phyloP scores from a whole-genome alignment of 2,888 invertebrate species.

The Aphodius granarius region DNA sequence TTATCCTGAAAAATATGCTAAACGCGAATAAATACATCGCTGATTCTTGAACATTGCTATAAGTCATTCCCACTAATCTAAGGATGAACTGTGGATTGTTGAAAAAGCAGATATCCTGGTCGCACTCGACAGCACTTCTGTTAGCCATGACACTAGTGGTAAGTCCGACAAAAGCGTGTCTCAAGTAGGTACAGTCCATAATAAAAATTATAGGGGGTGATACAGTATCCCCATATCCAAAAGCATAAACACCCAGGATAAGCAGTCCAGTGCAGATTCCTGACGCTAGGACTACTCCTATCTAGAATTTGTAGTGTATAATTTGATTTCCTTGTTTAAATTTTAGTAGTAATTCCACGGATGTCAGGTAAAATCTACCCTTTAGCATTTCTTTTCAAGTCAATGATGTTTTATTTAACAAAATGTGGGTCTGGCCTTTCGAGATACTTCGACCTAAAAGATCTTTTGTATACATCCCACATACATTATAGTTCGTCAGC shows the following conservation, averaged over 20 bases:
- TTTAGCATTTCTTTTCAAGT: too few species aligned
- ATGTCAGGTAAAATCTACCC: too few species aligned
- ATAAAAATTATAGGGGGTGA: background rate
- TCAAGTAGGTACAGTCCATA: background rate
- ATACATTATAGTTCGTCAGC: too few species aligned
- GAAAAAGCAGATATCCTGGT: conserved; percentile 20
- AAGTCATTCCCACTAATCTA: conserved; percentile 13
- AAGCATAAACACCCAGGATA: background rate
- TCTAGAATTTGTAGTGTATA: too few species aligned
- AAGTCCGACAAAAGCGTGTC: conserved; percentile 18
- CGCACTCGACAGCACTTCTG: conserved; percentile 17
- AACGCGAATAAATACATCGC: background rate
- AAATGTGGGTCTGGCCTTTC: too few species aligned
- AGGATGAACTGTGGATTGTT: conserved; percentile 10
- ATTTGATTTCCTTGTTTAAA: too few species aligned
- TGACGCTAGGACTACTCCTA: background rate
- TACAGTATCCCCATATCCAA: background rate
- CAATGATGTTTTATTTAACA: too few species aligned
- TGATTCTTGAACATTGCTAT: background rate
- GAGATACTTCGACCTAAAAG: too few species aligned
- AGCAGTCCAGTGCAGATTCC: background rate
- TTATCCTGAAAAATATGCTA: background rate
- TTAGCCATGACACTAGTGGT: conserved; percentile 2
- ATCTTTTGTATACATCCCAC: too few species aligned
- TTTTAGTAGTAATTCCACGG: too few species aligned